Evolutionary conservation across 1,140 invertebrate species (phyloP).

Genomic region (Pomacea maculata): DNA sequence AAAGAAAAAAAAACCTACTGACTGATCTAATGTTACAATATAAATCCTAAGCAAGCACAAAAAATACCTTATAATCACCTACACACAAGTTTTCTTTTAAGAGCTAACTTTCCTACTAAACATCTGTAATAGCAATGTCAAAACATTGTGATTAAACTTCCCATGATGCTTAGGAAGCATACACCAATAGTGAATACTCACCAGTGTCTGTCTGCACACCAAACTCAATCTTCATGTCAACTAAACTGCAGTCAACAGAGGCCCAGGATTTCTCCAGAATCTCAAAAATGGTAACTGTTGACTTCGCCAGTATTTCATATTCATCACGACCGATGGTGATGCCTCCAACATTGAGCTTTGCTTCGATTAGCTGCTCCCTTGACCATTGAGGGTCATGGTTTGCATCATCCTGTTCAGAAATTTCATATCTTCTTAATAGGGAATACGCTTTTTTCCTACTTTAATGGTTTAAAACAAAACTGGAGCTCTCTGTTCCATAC

Average conservation of each 20-base stretch:
- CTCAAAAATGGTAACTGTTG: slow-evolving; percentile 89
- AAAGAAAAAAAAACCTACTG: no score
- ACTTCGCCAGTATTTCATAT: slow-evolving; percentile 83
- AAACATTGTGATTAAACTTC: no score
- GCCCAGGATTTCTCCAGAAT: slow-evolving; percentile 93
- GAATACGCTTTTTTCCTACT: no score
- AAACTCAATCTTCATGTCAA: slow-evolving; percentile 99
- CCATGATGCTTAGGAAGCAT: no score
- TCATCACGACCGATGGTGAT: slow-evolving; percentile 67
- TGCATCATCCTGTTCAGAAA: slow-evolving; percentile 81
- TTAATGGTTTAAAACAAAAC: slow-evolving; percentile 1
- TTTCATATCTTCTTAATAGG: background rate
- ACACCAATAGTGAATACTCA: slow-evolving; percentile 22
- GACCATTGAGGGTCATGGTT: slow-evolving; percentile 99
- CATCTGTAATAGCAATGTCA: no score
- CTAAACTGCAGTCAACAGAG: slow-evolving; percentile 85
- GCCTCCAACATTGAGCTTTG: slow-evolving; percentile 83
- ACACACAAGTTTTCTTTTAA: no score
- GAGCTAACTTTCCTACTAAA: no score
- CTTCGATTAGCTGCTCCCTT: slow-evolving; percentile 88
- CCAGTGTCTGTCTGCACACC: slow-evolving; percentile 65
- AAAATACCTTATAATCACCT: no score
- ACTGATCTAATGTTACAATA: no score
- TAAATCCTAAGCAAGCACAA: no score
- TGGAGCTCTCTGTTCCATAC: background rate